phyloP scores from a whole-genome alignment of 2,797 vertebrate genomes.

The Dryobates pubescens region DNA sequence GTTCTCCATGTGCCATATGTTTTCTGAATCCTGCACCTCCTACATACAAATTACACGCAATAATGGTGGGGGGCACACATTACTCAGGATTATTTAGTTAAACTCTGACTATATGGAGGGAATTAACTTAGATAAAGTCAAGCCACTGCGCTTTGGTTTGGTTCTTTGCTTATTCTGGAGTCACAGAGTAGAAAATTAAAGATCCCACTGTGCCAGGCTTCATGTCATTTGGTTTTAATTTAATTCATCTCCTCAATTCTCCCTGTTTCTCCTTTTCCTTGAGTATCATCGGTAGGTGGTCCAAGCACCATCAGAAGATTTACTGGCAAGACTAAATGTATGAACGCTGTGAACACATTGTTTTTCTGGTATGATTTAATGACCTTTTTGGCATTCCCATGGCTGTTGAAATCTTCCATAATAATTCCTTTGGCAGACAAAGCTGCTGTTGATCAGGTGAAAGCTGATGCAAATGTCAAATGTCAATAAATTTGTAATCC shows the following conservation, averaged over 20 bases:
- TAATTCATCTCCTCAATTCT: conserved; percentile 65
- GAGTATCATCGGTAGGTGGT: conserved; percentile 70
- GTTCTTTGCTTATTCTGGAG: conserved; percentile 54
- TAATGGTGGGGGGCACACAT: conserved; percentile 65
- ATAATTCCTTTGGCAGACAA: conserved; percentile 74
- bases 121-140: conserved; percentile 55
- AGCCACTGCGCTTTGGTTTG: conserved; percentile 43
- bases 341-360: conserved; percentile 69
- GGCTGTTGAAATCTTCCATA: conserved; percentile 75
- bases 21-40: conserved; percentile 75
- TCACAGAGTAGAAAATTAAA: conserved; percentile 59
- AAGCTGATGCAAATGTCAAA: conserved; percentile 75
- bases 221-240: conserved; percentile 69
- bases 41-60: conserved; percentile 69
- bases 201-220: conserved; percentile 55
- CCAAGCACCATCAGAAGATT: conserved; percentile 70
- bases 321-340: conserved; percentile 72
- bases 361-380: conserved; percentile 78
- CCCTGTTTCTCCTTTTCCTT: conserved; percentile 32
- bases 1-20: conserved; percentile 74
- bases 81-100: conserved; percentile 67
- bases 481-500: conserved; percentile 80
- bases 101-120: conserved; percentile 33
- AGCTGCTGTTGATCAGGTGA: conserved; percentile 76
- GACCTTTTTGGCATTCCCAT: conserved; percentile 73